phyloP scores from a whole-genome alignment of 92 coral and sea anemone genomes.

The Siderastrea radians region DNA sequence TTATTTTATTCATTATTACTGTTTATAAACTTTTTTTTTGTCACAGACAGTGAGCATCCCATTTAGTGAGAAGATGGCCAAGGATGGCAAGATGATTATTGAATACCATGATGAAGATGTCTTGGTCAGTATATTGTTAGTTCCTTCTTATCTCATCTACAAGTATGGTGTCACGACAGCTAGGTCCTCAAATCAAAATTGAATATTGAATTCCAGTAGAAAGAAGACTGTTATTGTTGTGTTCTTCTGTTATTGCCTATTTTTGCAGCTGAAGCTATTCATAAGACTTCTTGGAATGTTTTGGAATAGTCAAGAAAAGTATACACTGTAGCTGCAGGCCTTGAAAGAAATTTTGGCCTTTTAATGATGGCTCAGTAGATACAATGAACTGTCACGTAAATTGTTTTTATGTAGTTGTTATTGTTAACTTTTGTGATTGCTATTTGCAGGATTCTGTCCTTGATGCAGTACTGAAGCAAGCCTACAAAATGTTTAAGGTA shows the following conservation, averaged over 20 bases:
- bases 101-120: conserved; percentile 98
- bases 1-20: background rate
- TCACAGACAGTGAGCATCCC: conserved; percentile 94
- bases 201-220: background rate
- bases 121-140: conserved; percentile 60
- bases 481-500: conserved; percentile 98
- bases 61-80: conserved; percentile 92
- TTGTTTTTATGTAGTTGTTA: too few species aligned
- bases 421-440: background rate
- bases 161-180: background rate
- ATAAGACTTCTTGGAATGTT: too few species aligned
- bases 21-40: background rate
- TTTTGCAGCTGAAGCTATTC: too few species aligned
- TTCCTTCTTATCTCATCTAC: background rate
- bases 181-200: background rate
- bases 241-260: too few species aligned
- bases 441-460: conserved; percentile 87
- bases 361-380: too few species aligned
- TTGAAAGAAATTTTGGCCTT: too few species aligned
- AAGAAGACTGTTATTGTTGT: too few species aligned
- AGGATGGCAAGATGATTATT: conserved; percentile 86
- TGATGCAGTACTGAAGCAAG: conserved; percentile 93
- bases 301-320: too few species aligned
- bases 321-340: too few species aligned
- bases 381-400: too few species aligned